A percentile compares a stretch with the other conserved stretches of the same genome.
Evolutionary conservation across 64 coral and sea anemone genomes (phyloP).

Genomic region (Dendronephthya gigantea): DNA sequence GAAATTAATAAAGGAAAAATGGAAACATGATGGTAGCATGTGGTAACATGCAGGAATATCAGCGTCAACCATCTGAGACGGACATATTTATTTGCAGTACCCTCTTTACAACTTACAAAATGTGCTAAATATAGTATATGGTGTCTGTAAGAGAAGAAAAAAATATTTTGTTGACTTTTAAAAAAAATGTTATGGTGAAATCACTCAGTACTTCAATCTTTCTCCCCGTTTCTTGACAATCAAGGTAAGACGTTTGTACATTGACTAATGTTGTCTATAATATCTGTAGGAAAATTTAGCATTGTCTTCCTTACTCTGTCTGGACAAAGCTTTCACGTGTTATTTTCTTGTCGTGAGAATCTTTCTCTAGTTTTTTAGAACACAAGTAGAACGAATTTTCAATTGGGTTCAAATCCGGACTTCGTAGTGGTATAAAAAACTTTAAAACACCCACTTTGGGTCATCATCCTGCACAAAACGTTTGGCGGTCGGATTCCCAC

Average conservation of each 20-base stretch:
- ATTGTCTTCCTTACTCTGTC: neutral
- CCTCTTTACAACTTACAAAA: neutral
- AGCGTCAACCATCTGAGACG: neutral
- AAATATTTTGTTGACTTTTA: neutral
- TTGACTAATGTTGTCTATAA: neutral
- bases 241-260: neutral
- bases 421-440: neutral
- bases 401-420: neutral
- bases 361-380: neutral
- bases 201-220: neutral
- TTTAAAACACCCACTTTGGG: neutral
- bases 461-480: neutral
- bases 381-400: neutral
- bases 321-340: neutral
- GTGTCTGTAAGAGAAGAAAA: neutral
- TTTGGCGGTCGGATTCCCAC: neutral
- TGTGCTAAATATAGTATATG: no score
- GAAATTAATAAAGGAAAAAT: neutral
- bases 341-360: neutral
- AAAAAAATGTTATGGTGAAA: neutral
- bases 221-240: neutral
- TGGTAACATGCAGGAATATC: neutral
- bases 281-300: neutral
- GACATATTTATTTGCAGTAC: no score
- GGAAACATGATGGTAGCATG: constrained; percentile 6